Percentiles rank a stretch among this genome's conserved stretches.
Conservation (phyloP, 2,888 invertebrate genomes). For the Lissocephala sabroskyi region DNA sequence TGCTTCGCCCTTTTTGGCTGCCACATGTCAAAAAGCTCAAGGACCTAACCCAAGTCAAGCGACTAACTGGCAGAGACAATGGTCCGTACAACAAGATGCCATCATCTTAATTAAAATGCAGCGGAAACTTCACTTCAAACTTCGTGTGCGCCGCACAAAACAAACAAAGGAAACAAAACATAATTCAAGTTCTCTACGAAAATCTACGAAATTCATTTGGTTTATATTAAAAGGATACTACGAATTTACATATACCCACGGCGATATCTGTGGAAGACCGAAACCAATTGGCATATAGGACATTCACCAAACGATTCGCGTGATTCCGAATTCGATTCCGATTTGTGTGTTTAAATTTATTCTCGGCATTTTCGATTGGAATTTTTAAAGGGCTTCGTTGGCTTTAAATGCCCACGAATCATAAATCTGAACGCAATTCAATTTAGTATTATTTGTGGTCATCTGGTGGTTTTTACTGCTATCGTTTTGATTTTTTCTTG, state of each 20-base stretch:
- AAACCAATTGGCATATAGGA: slow-evolving; percentile 69
- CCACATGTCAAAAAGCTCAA: background rate
- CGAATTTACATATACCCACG: background rate
- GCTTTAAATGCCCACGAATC: background rate
- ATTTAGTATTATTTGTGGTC: slow-evolving; percentile 27
- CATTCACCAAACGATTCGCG: slow-evolving; percentile 70
- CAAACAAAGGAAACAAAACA: slow-evolving; percentile 21
- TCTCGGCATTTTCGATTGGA: slow-evolving; percentile 11
- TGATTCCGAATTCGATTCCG: no score
- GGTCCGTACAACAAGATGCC: no score
- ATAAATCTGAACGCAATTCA: slow-evolving; percentile 4
- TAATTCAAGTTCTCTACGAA: background rate
- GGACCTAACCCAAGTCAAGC: no score
- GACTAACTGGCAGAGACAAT: no score
- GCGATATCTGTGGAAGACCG: background rate
- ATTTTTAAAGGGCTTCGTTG: no score
- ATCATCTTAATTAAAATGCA: background rate
- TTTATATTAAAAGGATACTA: slow-evolving; percentile 13
- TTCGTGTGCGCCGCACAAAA: no score
- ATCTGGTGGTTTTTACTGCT: slow-evolving; percentile 20
- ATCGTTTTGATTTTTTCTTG: slow-evolving; percentile 11
- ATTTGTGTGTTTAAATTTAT: slow-evolving; percentile 17
- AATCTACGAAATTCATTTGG: slow-evolving; percentile 12
- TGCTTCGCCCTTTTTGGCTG: no score
- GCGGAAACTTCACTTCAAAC: slow-evolving; percentile 11